Percentiles rank a stretch among this genome's conserved stretches.
Evolutionary conservation across 2,113 vertebrate genomes (phyloP).

Genomic region (Neogobius melanostomus): DNA sequence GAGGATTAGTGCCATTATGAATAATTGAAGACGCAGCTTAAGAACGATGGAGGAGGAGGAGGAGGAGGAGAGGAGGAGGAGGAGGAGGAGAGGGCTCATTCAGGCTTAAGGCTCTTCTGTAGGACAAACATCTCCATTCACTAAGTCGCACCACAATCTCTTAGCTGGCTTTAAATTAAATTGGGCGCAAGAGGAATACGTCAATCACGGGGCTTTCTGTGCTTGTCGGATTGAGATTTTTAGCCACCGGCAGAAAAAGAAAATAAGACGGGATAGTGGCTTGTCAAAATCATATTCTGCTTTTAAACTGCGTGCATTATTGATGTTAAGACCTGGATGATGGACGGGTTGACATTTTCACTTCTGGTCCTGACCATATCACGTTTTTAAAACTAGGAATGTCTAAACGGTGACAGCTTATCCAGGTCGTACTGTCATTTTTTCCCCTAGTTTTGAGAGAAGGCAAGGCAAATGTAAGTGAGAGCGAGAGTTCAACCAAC

Average conservation of each 20-base stretch:
- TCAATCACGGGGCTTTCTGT: not conserved
- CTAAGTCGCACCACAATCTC: slow-evolving; percentile 19
- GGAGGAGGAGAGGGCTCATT: slow-evolving; percentile 34
- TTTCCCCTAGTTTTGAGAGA: too few species aligned
- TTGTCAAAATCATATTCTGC: not conserved
- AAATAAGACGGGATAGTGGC: not conserved
- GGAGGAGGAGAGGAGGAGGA: not conserved
- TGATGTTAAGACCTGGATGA: not conserved
- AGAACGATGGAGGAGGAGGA: slow-evolving; percentile 51
- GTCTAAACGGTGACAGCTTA: too few species aligned
- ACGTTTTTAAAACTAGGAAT: not conserved
- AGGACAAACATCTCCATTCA: slow-evolving; percentile 50
- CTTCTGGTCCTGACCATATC: not conserved
- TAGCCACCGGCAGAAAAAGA: not conserved
- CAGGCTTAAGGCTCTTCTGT: slow-evolving; percentile 27
- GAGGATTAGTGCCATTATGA: slow-evolving; percentile 62
- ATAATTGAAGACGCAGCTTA: slow-evolving; percentile 64
- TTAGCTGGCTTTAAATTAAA: slow-evolving; percentile 12
- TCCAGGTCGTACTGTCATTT: too few species aligned
- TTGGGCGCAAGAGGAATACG: not conserved
- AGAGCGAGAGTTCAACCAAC: too few species aligned
- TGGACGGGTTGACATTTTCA: not conserved
- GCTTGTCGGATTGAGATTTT: not conserved
- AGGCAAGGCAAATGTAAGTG: too few species aligned
- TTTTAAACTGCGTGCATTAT: not conserved